Conservation (phyloP, 2,113 vertebrate species). For the Tachycineta bicolor region DNA sequence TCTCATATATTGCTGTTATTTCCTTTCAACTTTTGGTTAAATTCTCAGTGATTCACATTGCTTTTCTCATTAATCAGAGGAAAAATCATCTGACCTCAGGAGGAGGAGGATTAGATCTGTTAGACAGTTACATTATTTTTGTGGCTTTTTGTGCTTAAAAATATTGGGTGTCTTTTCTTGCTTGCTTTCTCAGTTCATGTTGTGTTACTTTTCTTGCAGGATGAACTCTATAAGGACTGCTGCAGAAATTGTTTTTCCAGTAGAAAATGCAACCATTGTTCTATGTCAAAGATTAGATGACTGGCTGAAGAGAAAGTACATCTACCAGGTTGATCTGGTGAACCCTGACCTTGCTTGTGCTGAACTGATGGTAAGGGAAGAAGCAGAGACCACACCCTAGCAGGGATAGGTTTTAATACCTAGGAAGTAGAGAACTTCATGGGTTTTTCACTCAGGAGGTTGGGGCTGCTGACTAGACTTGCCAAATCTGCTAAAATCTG, state of each 20-base stretch:
- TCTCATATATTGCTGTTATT: not conserved
- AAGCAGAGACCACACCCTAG: not conserved
- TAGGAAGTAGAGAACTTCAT: not conserved
- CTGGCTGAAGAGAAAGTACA: conserved; percentile 74
- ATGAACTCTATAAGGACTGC: conserved; percentile 79
- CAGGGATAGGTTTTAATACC: not conserved
- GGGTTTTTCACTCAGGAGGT: not conserved
- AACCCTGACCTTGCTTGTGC: conserved; percentile 64
- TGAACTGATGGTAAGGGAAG: conserved; percentile 67
- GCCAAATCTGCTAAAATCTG: not conserved
- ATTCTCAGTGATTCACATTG: not conserved
- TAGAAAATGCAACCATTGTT: conserved; percentile 78
- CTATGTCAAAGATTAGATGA: conserved; percentile 75
- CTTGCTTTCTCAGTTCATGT: not conserved
- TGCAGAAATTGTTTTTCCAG: conserved; percentile 79
- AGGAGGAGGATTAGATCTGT: not conserved
- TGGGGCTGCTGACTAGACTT: not conserved
- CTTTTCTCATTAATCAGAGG: not conserved
- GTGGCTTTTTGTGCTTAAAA: not conserved
- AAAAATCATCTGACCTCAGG: not conserved
- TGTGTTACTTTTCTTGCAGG: conserved; percentile 68
- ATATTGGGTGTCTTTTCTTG: not conserved
- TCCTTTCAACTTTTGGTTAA: not conserved
- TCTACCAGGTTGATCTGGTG: conserved; percentile 75
- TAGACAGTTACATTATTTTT: not conserved